Evolutionary conservation across 2,797 vertebrate species (phyloP), one percentile per base, ranked within the genome.

Genomic region (Microtus obscurus): DNA sequence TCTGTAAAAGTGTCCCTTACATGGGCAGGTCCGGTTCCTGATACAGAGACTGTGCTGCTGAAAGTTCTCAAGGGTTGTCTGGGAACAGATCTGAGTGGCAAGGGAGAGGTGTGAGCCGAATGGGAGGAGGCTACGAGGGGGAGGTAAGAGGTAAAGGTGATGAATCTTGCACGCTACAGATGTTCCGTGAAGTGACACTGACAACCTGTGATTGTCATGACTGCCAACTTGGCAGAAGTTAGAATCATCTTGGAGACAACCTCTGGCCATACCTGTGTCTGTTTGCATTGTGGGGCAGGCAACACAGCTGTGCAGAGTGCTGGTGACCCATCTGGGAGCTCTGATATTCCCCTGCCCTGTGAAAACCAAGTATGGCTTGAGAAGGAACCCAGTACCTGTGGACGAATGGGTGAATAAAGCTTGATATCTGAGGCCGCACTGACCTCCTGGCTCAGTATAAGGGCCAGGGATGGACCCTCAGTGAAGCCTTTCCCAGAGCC

Each of bases 291-390:
- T 1, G 2, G 37, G 29, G 0, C 37, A 25, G 37, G 43, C 11
- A 29, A 17, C 82, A 51, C 29, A 23, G 63, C 13, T 21, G 13
- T 25, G 19, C 25, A 21, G 69, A 48, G 4, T 31, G 43, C 27
- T 10, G 5, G 48, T 6, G 12, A 48, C 34, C 9, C 9, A 17
- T 12, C 1, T 0, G 14, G 8, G 69, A 21, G 14, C 63, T 34
- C 77, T 74, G 53, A 4, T 43, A 23, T 51, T 48, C 17, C 77
- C 19, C 21, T 71, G n/a, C 6, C 48, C 34, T 8, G 7, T 79
- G 37, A 6, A 8, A 43, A 73, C 21, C 31, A 45, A 86, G 9
- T 6, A 51, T 37, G 48, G 59, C 59, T 69, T 76, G 73, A 61
- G 65, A 88, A n/a, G 7, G 8, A 74, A 63, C 23, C 73, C 67